Conservation (phyloP, 23 tunicate genomes). For the Styela clava region DNA sequence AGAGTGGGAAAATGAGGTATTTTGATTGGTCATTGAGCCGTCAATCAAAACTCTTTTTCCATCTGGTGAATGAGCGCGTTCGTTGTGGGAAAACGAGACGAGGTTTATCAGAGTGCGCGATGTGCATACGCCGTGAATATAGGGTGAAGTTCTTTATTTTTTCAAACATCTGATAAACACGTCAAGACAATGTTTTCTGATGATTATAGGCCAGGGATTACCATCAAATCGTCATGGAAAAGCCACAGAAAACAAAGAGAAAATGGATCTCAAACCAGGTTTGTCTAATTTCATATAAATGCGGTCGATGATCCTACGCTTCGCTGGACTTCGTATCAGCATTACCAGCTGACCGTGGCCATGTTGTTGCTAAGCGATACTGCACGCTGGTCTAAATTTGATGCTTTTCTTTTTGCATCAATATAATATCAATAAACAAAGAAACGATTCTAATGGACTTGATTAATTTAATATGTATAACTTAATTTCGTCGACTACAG, state of each 20-base stretch:
- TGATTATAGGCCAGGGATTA: slow-evolving; percentile 5
- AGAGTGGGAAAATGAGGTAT: neutral
- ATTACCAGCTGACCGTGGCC: neutral
- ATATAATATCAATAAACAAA: no score
- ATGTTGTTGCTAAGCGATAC: neutral
- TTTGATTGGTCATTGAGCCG: slow-evolving; percentile 30
- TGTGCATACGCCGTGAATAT: slow-evolving; percentile 67
- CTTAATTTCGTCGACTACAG: no score
- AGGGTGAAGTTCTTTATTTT: neutral
- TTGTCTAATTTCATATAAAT: neutral
- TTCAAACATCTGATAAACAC: neutral
- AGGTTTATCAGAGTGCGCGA: slow-evolving; percentile 6
- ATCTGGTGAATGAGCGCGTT: neutral
- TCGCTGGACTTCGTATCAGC: neutral
- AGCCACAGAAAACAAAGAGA: slow-evolving; percentile 50
- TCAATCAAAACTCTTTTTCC: neutral
- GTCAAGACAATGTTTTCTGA: slow-evolving; percentile 20
- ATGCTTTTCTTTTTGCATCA: no score
- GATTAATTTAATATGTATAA: no score
- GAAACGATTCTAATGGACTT: no score
- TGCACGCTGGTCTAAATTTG: no score
- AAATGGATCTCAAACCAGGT: slow-evolving; percentile 74
- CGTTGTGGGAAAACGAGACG: slow-evolving; percentile 16
- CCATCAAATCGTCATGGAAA: slow-evolving; percentile 51
- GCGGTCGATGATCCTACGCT: no score